Evolutionary conservation across 2,888 invertebrate species (phyloP).

Genomic region (Strigamia crassipes): DNA sequence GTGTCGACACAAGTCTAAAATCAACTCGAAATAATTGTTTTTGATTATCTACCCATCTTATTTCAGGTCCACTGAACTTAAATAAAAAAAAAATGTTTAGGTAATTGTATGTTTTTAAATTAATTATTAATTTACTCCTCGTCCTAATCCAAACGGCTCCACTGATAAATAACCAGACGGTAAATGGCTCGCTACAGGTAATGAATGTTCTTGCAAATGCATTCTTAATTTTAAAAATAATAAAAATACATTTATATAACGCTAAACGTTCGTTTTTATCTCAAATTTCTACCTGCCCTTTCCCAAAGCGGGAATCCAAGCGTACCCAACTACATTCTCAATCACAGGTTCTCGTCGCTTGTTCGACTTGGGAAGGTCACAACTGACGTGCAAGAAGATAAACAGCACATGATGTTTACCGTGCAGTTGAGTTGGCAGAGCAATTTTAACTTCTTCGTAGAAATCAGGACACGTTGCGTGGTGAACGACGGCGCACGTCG

Average conservation of each 20-base stretch:
- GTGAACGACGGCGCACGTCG: conserved; percentile 72
- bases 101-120: not conserved
- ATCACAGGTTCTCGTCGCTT: conserved; percentile 66
- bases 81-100: not conserved
- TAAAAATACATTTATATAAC: conserved; percentile 32
- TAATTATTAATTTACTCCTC: conserved; percentile 71
- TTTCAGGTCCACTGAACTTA: conserved; percentile 81
- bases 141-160: conserved; percentile 85
- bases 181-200: conserved; percentile 85
- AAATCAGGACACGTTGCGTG: conserved; percentile 87
- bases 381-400: conserved; percentile 94
- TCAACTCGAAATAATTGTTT: conserved; percentile 83
- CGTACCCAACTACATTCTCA: conserved; percentile 78
- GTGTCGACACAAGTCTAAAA: conserved; percentile 84
- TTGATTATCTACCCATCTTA: conserved; percentile 91
- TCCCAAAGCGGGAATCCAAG: conserved; percentile 86
- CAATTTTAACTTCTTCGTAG: conserved; percentile 88
- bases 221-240: conserved; percentile 63
- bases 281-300: conserved; percentile 68
- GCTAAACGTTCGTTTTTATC: conserved; percentile 47
- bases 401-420: conserved; percentile 89
- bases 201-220: conserved; percentile 76
- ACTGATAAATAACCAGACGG: conserved; percentile 88
- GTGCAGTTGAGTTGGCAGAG: conserved; percentile 82
- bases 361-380: conserved; percentile 70